A percentile compares a stretch with the other conserved stretches of the same genome.
These are phyloP conservation scores for Protophormia terraenovae DNA, from an alignment of 2,888 invertebrate species.

Conservation along the genomic window DNA sequence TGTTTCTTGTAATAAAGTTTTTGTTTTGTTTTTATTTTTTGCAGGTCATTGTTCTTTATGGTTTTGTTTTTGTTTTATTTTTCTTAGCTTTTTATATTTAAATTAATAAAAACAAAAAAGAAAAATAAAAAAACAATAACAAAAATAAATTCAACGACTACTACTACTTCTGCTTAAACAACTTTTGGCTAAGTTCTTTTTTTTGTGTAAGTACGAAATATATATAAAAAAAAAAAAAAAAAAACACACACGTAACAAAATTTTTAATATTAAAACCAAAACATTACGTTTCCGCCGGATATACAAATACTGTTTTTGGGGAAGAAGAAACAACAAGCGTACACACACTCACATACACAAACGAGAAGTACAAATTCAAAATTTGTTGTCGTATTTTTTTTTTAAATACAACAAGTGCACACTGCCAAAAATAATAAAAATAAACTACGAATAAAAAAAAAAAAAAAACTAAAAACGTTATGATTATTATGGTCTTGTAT, in stretches of 20 bases:
- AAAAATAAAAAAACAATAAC: conserved; percentile 33
- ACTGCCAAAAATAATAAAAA: conserved; percentile 65
- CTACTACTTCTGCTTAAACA: conserved; percentile 32
- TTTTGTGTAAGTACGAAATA: conserved; percentile 1
- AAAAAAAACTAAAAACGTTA: conserved; percentile 14
- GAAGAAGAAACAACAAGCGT: conserved; percentile 44
- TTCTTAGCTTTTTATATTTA: background rate
- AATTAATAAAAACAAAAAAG: conserved; percentile 8
- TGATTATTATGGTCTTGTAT: conserved; percentile 52
- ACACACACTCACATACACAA: background rate
- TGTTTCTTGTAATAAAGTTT: conserved; percentile 41
- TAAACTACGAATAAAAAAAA: background rate
- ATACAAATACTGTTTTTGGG: conserved; percentile 69
- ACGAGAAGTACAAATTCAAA: conserved; percentile 24
- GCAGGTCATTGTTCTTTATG: conserved; percentile 73
- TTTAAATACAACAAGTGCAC: conserved; percentile 74
- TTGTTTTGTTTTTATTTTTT: conserved; percentile 71
- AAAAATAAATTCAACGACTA: conserved; percentile 29
- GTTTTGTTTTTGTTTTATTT: conserved; percentile 53
- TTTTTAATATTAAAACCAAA: conserved; percentile 57
- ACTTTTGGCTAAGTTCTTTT: conserved; percentile 34
- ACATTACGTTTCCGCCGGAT: conserved; percentile 76
- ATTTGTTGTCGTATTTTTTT: conserved; percentile 63
- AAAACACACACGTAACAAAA: conserved; percentile 45
- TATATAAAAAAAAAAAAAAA: conserved; percentile 19